Conservation (phyloP, 2,797 vertebrate genomes). For the Hapalemur alaotrensis region DNA sequence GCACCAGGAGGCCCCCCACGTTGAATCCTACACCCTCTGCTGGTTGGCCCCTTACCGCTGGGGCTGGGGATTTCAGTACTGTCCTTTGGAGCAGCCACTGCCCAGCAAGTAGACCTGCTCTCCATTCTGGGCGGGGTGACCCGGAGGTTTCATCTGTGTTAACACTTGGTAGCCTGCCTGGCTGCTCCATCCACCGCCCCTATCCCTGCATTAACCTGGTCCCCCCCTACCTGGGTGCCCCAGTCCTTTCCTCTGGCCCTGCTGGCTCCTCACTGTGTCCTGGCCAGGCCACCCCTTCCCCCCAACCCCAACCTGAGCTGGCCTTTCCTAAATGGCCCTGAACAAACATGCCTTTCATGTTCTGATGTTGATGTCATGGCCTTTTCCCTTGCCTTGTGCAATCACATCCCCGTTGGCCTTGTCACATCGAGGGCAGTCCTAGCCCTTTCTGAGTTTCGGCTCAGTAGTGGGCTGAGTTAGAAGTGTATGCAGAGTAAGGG, state of each 20-base stretch:
- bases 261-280: fast-evolving
- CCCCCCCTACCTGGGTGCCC: background rate
- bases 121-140: too few relatives aligned
- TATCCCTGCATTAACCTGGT: background rate
- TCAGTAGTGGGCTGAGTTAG: background rate
- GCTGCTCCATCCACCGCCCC: background rate
- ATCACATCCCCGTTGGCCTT: fast-evolving
- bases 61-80: background rate
- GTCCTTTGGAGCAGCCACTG: background rate
- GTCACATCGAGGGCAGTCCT: fast-evolving
- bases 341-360: background rate
- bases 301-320: background rate
- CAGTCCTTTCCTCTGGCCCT: background rate
- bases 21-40: fast-evolving
- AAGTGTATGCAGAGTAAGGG: background rate
- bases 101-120: too few relatives aligned
- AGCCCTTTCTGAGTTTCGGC: background rate
- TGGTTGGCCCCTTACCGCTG: background rate
- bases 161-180: background rate
- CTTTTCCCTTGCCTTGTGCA: fast-evolving
- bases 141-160: background rate
- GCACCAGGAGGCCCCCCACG: background rate
- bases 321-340: background rate
- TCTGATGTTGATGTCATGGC: background rate
- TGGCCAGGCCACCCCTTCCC: background rate